phyloP scores from a whole-genome alignment of 2,113 vertebrate species.

The Raja brachyura region DNA sequence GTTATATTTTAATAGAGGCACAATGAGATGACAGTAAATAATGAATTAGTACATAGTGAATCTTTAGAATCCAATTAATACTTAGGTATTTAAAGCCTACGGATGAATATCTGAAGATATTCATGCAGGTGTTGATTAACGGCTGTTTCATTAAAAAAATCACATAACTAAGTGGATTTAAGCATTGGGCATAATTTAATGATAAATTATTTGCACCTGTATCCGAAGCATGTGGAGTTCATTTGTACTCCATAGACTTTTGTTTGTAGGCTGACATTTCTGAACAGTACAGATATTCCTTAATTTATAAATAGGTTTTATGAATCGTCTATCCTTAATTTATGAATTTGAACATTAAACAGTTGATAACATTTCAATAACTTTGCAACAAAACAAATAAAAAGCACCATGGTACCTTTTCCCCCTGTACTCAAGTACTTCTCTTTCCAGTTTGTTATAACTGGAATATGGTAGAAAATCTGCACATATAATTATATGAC shows the following conservation, averaged over 20 bases:
- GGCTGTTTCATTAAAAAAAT: background rate
- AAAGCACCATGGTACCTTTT: background rate
- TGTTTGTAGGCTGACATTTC: background rate
- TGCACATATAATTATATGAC: background rate
- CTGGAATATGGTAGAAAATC: background rate
- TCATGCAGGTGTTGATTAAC: background rate
- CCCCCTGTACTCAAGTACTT: background rate
- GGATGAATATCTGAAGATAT: background rate
- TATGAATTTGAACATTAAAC: background rate
- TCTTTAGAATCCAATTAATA: background rate
- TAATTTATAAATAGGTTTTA: too few species aligned
- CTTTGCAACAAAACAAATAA: background rate
- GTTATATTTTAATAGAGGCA: slow-evolving; percentile 26
- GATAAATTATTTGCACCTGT: too few species aligned
- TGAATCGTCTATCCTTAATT: too few species aligned
- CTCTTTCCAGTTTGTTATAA: background rate
- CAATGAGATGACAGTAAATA: background rate
- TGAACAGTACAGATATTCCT: background rate
- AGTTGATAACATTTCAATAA: background rate
- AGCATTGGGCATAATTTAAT: background rate
- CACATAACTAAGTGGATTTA: background rate
- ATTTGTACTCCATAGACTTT: background rate
- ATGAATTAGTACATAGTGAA: background rate
- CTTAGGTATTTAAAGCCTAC: background rate
- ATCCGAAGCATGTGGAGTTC: background rate